Evolutionary conservation across 2,888 invertebrate species (phyloP).

Genomic region (Dolomedes plantarius): DNA sequence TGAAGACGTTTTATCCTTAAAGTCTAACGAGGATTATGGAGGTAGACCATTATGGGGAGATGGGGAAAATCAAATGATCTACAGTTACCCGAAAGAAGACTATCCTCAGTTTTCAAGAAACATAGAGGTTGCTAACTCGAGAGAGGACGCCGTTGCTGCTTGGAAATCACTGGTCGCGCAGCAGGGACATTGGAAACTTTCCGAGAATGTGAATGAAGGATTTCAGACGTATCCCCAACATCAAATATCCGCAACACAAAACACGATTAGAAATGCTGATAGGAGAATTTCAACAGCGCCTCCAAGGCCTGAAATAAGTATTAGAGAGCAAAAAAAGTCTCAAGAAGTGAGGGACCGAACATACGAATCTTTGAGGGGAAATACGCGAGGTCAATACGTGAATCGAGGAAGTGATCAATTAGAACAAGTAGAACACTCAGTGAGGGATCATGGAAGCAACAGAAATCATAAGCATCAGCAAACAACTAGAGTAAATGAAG

Average conservation of each 20-base stretch:
- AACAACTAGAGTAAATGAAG: no score
- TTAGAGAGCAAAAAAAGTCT: background rate
- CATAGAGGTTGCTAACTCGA: slow-evolving; percentile 39
- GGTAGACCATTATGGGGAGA: slow-evolving; percentile 46
- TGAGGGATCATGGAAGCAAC: no score
- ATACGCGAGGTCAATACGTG: background rate
- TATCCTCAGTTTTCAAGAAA: background rate
- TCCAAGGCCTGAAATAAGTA: no score
- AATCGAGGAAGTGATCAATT: no score
- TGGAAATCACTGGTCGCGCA: slow-evolving; percentile 49
- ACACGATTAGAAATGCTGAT: background rate
- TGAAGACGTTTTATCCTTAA: background rate
- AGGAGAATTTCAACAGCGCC: background rate
- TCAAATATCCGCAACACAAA: no score
- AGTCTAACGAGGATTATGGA: slow-evolving; percentile 20
- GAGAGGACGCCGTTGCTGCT: slow-evolving; percentile 48
- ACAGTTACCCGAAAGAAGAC: background rate
- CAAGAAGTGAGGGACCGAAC: background rate
- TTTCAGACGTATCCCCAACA: background rate
- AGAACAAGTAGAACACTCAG: no score
- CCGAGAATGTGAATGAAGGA: background rate
- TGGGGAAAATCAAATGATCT: slow-evolving; percentile 28
- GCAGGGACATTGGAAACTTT: slow-evolving; percentile 26
- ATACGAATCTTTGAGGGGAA: background rate
- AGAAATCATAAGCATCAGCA: no score